Percentiles rank a stretch among this genome's conserved stretches.
phyloP scores from a whole-genome alignment of 2,888 invertebrate species.

The Xylota sylvarum region DNA sequence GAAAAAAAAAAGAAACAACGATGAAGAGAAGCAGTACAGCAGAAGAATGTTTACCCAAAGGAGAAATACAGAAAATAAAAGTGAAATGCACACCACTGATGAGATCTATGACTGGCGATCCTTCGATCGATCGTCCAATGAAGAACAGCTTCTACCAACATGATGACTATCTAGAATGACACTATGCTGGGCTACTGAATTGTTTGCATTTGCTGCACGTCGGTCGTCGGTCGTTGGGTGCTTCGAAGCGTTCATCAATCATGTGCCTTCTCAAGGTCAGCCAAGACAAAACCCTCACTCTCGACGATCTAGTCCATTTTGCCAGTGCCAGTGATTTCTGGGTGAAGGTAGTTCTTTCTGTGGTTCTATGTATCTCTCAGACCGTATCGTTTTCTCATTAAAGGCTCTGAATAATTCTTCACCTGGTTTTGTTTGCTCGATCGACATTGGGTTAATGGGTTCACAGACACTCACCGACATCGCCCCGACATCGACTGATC shows the following conservation, averaged over 20 bases:
- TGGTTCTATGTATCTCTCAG: slow-evolving; percentile 44
- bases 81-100: slow-evolving; percentile 69
- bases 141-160: slow-evolving; percentile 4
- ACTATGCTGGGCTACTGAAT: slow-evolving; percentile 63
- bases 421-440: slow-evolving; percentile 60
- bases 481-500: slow-evolving; percentile 44
- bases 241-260: slow-evolving; percentile 64
- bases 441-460: slow-evolving; percentile 76
- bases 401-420: slow-evolving; percentile 33
- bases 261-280: slow-evolving; percentile 69
- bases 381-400: slow-evolving; percentile 54
- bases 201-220: slow-evolving; percentile 58
- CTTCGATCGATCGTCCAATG: slow-evolving; percentile 22
- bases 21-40: background rate
- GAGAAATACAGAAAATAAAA: slow-evolving; percentile 62
- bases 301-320: slow-evolving; percentile 52
- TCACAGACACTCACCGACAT: slow-evolving; percentile 60
- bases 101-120: slow-evolving; percentile 68
- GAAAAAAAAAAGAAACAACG: slow-evolving; percentile 36
- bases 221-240: too few relatives aligned
- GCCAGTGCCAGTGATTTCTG: slow-evolving; percentile 59
- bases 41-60: slow-evolving; percentile 21
- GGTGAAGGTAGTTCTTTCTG: slow-evolving; percentile 69
- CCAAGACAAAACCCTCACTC: slow-evolving; percentile 21
- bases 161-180: slow-evolving; percentile 68